Base-by-base conservation (phyloP, 2,888 invertebrate species). In the Cantharis flavilabris region DNA sequence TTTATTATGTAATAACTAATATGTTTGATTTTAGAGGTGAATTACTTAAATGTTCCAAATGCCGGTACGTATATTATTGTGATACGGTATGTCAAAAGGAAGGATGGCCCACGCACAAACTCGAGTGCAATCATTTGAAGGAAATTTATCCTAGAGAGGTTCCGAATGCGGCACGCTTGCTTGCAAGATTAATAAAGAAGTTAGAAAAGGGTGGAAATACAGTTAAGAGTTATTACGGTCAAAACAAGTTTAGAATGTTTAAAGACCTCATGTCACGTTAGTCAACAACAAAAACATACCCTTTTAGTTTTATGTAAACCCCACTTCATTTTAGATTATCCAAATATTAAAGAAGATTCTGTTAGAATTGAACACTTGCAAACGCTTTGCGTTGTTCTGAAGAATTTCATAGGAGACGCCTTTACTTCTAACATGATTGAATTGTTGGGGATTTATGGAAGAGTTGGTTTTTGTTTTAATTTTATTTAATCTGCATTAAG, bases 221-320 rank as follows among this genome's bases (percentile, higher is more conserved):
- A 11, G 90, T 92, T 81, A 91, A 92, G 75, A 92, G 93, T 1
- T 94, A 92, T 87, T 95, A 95, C 84, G 91, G 93, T 0, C 90
- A 92, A 28, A 92, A 90, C 4, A 91, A 91, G 9, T 96, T 91
- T 82, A 90, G 96, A 75, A 93, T 92, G 88, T 97, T 96, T 89
- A 93, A 94, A 84, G 96, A 97, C 88, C 89, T 97, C 20, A 96
- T 97, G 96, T 96, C 97, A 71, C 97, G 97, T 97, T 90, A 92
- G 95, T 91, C 73, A 2, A 49, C 73, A 72, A 10, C 26, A 16
- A 73, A 64, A 33, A n/a, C 3, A 49, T 30, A 76, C 70, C 49
- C 64, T 30, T 72, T 73, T 71, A 16, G 14, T 7, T 10, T 11
- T 28, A n/a, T 33, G 9, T 11, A 14, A 69, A 2, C 1, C 2